A percentile compares a stretch with the other conserved stretches of the same genome.
Evolutionary conservation across 2,888 invertebrate genomes (phyloP).

Genomic region (Lycocerus yunnanus): DNA sequence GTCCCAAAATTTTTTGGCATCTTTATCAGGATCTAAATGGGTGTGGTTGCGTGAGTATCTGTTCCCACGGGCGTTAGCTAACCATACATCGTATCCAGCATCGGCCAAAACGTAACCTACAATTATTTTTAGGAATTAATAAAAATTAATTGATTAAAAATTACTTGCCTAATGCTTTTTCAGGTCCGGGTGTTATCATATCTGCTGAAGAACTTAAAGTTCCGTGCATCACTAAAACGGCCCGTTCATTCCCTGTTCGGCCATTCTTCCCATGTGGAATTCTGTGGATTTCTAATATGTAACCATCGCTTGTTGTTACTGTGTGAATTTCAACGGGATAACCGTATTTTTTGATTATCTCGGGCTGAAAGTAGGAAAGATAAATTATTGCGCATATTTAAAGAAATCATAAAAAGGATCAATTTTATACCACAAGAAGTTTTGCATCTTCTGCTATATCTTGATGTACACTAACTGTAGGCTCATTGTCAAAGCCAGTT

Average conservation of each 20-base stretch:
- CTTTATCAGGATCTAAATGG: slow-evolving; percentile 32
- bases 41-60: slow-evolving; percentile 60
- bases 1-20: slow-evolving; percentile 32
- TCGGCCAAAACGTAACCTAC: slow-evolving; percentile 58
- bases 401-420: too few species aligned
- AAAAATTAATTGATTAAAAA: accelerated
- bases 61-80: slow-evolving; percentile 67
- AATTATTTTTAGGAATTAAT: not conserved
- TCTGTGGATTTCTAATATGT: not conserved
- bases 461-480: not conserved
- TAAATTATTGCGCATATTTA: too few species aligned
- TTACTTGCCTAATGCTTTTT: not conserved
- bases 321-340: not conserved
- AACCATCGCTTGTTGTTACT: not conserved
- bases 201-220: not conserved
- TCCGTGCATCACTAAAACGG: not conserved
- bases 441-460: not conserved
- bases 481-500: too few species aligned
- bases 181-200: not conserved
- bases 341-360: not conserved
- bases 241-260: not conserved
- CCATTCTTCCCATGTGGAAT: not conserved
- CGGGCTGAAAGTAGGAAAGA: too few species aligned
- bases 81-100: slow-evolving; percentile 59
- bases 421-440: too few species aligned